phyloP scores from a whole-genome alignment of 2,888 invertebrate species.

The Agelastica alni region DNA sequence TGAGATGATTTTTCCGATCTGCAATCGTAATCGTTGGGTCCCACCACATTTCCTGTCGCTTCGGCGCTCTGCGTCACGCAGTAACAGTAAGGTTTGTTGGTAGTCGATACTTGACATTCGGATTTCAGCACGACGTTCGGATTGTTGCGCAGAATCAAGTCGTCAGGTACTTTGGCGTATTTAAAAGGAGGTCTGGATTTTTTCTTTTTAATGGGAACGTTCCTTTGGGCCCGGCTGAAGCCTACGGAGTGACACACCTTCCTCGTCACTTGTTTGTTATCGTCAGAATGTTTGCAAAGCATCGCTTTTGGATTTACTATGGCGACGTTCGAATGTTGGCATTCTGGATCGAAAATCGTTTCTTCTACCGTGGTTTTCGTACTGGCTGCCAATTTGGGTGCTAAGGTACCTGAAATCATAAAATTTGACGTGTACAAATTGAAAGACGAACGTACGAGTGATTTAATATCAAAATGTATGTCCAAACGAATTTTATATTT shows the following conservation, averaged over 20 bases:
- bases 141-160: conserved; percentile 39
- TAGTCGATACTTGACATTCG: conserved; percentile 7
- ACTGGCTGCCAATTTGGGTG: conserved; percentile 72
- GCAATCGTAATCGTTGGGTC: neutral
- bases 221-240: conserved; percentile 36
- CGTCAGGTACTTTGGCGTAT: conserved; percentile 41
- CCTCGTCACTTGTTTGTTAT: conserved; percentile 30
- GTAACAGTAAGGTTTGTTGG: conserved; percentile 3
- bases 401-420: too few relatives aligned
- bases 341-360: conserved; percentile 50
- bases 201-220: conserved; percentile 13
- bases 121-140: conserved; percentile 35
- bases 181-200: conserved; percentile 39
- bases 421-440: too few relatives aligned
- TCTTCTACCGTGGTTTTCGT: conserved; percentile 72
- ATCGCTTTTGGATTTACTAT: conserved; percentile 55
- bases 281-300: conserved; percentile 40
- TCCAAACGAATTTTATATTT: too few relatives aligned
- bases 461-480: too few relatives aligned
- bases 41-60: neutral
- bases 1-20: neutral
- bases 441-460: too few relatives aligned
- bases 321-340: conserved; percentile 38
- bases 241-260: conserved; percentile 45
- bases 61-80: neutral